Evolutionary conservation across 1,140 invertebrate species (phyloP).

Genomic region (Globodera ellingtonae): DNA sequence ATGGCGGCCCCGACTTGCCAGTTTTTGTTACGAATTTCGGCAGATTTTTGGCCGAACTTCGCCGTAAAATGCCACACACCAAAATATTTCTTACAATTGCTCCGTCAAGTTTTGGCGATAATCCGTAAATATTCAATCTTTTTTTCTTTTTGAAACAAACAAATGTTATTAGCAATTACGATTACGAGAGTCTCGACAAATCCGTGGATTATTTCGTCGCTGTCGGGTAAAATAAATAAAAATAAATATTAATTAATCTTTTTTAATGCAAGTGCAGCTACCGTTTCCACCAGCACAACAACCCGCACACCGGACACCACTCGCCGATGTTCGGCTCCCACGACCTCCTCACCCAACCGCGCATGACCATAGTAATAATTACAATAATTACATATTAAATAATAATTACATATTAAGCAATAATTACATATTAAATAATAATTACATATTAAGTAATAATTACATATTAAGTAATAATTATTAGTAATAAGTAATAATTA

Average conservation of each 20-base stretch:
- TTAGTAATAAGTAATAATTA: no score
- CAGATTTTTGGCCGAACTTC: slow-evolving; percentile 2
- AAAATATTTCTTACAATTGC: slow-evolving; percentile 7
- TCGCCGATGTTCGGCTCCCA: slow-evolving; percentile 32
- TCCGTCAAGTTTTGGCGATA: slow-evolving; percentile 24
- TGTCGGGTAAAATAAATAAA: slow-evolving; percentile 4
- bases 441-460: no score
- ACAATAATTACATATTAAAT: no score
- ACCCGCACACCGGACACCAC: slow-evolving; percentile 36
- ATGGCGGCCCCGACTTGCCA: slow-evolving; percentile 21
- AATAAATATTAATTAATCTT: not conserved
- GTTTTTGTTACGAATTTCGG: slow-evolving; percentile 16
- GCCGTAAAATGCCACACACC: not conserved
- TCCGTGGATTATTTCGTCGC: slow-evolving; percentile 28
- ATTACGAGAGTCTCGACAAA: not conserved
- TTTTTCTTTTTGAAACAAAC: not conserved
- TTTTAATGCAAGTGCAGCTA: slow-evolving; percentile 17
- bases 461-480: no score
- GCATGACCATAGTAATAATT: slow-evolving; percentile 29
- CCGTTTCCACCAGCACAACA: slow-evolving; percentile 28
- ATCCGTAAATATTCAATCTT: not conserved
- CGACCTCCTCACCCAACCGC: slow-evolving; percentile 25
- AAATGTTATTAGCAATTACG: not conserved
- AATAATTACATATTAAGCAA: no score
- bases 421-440: no score